Evolutionary conservation across 2,113 vertebrate species (phyloP).

Genomic region (Corapipo altera): DNA sequence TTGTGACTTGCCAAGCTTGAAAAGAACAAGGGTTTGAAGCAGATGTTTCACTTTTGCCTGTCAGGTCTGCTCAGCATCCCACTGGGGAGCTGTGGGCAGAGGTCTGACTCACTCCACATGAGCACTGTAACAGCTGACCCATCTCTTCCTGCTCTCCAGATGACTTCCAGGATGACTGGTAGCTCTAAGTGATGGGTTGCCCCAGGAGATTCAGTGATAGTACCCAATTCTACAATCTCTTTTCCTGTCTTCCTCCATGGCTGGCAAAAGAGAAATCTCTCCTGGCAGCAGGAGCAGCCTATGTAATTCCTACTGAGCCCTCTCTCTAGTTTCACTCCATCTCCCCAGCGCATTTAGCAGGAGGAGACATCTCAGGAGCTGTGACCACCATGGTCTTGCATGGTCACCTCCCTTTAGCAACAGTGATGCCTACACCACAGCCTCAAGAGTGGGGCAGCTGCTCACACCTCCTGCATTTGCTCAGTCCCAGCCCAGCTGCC

Average conservation of each 20-base stretch:
- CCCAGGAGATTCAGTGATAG: not conserved
- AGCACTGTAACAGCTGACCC: not conserved
- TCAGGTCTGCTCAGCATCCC: conserved; percentile 6
- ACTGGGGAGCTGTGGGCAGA: not conserved
- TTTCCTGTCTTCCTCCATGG: not conserved
- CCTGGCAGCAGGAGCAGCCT: not conserved
- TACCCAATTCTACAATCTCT: not conserved
- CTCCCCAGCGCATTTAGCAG: not conserved
- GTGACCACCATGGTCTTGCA: accelerated
- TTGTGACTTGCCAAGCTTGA: not conserved
- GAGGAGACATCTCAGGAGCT: not conserved
- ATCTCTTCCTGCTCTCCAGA: not conserved
- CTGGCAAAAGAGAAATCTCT: not conserved
- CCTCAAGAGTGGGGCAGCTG: not conserved
- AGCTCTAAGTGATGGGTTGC: not conserved
- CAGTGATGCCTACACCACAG: not conserved
- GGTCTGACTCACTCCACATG: not conserved
- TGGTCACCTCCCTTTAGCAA: not conserved
- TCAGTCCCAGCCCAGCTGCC: not conserved
- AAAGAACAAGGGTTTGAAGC: not conserved
- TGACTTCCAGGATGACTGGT: not conserved
- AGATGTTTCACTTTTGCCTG: not conserved
- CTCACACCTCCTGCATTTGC: not conserved
- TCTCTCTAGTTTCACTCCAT: not conserved
- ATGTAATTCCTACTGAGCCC: not conserved